Evolutionary conservation across 2,888 invertebrate species (phyloP).

Genomic region (Brenthis daphne): DNA sequence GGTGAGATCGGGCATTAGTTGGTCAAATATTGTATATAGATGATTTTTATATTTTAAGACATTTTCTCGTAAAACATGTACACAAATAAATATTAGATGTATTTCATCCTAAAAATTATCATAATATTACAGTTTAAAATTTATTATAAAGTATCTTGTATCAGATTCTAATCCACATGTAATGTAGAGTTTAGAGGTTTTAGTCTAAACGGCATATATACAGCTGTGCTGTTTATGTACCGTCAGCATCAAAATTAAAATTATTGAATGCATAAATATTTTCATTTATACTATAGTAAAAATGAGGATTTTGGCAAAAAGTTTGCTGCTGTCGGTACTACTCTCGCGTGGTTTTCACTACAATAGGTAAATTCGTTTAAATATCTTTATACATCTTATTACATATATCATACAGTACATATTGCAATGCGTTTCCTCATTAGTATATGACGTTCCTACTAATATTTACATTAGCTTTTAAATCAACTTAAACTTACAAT

Average conservation of each 20-base stretch:
- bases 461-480: slow-evolving; percentile 9
- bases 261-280: slow-evolving; percentile 6
- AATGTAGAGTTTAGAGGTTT: background rate
- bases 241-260: slow-evolving; percentile 23
- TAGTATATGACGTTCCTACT: slow-evolving; percentile 18
- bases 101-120: too few relatives aligned
- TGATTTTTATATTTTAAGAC: too few relatives aligned
- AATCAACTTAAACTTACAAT: background rate
- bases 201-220: slow-evolving; percentile 27
- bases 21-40: too few relatives aligned
- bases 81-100: too few relatives aligned
- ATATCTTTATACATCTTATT: slow-evolving; percentile 74
- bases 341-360: slow-evolving; percentile 56
- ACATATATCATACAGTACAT: slow-evolving; percentile 44
- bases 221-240: slow-evolving; percentile 32
- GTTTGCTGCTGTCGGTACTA: slow-evolving; percentile 23
- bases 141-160: background rate
- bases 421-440: slow-evolving; percentile 24
- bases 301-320: background rate
- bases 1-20: too few relatives aligned
- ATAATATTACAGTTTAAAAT: too few relatives aligned
- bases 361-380: slow-evolving; percentile 77
- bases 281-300: slow-evolving; percentile 7
- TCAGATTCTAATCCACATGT: background rate
- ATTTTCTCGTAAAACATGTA: too few relatives aligned